Evolutionary conservation across 37 sponge, comb jelly and placozoan species (phyloP).

Genomic region (Spongia lamella): DNA sequence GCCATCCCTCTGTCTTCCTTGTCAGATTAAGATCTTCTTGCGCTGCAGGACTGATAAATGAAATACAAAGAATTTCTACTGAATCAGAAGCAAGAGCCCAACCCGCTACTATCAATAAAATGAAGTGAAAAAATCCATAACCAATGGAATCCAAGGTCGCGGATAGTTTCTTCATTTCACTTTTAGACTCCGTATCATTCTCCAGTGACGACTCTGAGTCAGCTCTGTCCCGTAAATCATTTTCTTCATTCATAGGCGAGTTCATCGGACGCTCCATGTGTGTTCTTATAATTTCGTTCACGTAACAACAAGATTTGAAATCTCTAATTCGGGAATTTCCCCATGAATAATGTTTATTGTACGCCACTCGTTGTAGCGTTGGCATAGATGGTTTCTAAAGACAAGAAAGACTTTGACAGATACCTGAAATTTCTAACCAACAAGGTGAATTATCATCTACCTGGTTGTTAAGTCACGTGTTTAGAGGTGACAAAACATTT

Average conservation of each 20-base stretch:
- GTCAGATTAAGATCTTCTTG: conserved; percentile 7
- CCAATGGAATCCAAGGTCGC: conserved; percentile 32
- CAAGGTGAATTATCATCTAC: conserved; percentile 48
- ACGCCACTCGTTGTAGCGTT: background rate
- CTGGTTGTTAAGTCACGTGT: background rate
- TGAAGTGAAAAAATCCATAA: conserved; percentile 61
- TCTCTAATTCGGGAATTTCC: too few relatives aligned
- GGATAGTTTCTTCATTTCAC: too few relatives aligned
- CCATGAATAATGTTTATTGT: too few relatives aligned
- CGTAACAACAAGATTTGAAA: too few relatives aligned
- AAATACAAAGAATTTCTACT: conserved; percentile 66
- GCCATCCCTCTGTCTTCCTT: conserved; percentile 39
- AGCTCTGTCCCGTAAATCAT: too few relatives aligned
- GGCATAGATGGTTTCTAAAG: conserved; percentile 58
- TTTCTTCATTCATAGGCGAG: too few relatives aligned
- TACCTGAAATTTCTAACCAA: conserved; percentile 73
- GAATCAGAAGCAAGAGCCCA: conserved; percentile 78
- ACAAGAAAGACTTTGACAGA: conserved; percentile 73
- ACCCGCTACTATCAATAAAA: conserved; percentile 51
- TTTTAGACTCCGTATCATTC: too few relatives aligned
- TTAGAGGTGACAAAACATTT: background rate
- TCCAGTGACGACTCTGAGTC: too few relatives aligned
- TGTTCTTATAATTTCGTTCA: too few relatives aligned
- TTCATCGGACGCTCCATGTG: too few relatives aligned
- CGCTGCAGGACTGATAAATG: conserved; percentile 49